Base-by-base conservation (phyloP, 2,113 vertebrate genomes). In the Hippolais icterina region DNA sequence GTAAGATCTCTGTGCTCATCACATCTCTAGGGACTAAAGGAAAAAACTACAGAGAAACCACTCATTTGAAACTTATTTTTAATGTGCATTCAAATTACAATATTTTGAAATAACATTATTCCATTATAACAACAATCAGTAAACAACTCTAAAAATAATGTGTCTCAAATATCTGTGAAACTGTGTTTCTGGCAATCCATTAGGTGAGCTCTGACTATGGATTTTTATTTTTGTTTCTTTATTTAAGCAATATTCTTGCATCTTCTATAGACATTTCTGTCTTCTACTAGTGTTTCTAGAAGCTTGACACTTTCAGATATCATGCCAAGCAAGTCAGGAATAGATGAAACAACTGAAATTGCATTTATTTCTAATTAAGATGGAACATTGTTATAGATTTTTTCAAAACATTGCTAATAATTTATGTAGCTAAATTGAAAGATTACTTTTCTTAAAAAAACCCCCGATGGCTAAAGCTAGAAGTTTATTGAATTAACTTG, bases 401-500 rank as follows among this genome's bases (percentile, higher is more conserved):
- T 97, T 95, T 92, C 25, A 92, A 94, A 97, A 93, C 60, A 96
- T 87, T 69, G 63, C 57, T 89, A 90, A 87, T 93, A 83, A 75
- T 86, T 63, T 95, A 87, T 33, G 49, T 75, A 60, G 65, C 74
- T 92, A 68, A 72, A 89, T 91, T 80, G 94, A 96, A 96, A 85
- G 78, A 96, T 91, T 84, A 84, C 47, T 95, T 95, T 93, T 91
- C 52, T 83, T 84, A 52, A 87, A 94, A 90, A 84, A 79, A 83
- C 7, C 53, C 46, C 46, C 49, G 80, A 64, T 93, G 90, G 79
- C 94, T 96, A 85, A 97, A 97, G 84, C 91, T 89, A 82, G 59
- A 91, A 82, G 52, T 95, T 94, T 95, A 97, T 93, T 53, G 88
- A 91, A 94, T 96, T 96, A 95, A 95, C 77, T 64, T 65, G 87